Evolutionary conservation across 2,888 invertebrate species (phyloP).

Genomic region (Flabesymbios commensalis): DNA sequence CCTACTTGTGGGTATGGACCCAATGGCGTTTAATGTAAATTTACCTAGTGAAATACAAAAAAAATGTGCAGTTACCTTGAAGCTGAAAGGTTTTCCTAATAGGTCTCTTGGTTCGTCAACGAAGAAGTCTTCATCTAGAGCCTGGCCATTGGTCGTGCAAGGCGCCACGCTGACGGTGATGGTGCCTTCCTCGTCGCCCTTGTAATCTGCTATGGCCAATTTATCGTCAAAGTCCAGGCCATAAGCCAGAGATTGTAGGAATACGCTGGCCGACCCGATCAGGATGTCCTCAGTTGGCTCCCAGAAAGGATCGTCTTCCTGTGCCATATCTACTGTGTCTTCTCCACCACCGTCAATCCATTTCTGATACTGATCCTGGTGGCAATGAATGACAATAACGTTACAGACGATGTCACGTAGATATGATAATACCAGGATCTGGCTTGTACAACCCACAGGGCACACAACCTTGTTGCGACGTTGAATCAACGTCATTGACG

Average conservation of each 20-base stretch:
- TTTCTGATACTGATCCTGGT: constrained; percentile 59
- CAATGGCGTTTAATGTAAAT: background rate
- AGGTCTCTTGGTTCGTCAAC: constrained; percentile 58
- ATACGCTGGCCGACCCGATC: constrained; percentile 58
- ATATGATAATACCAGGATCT: too few species aligned
- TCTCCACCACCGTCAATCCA: constrained; percentile 59
- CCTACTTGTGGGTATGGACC: background rate
- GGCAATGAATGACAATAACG: too few species aligned
- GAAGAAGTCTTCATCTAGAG: constrained; percentile 56
- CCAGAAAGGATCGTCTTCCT: constrained; percentile 61
- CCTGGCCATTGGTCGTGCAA: constrained; percentile 52
- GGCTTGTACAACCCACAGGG: too few species aligned
- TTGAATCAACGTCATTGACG: too few species aligned
- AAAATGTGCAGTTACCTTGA: constrained; percentile 51
- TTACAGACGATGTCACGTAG: too few species aligned
- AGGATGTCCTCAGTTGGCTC: constrained; percentile 60
- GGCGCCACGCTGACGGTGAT: constrained; percentile 55
- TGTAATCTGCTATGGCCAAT: constrained; percentile 58
- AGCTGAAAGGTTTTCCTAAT: constrained; percentile 54
- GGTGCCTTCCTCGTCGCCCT: constrained; percentile 59
- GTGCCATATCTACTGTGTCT: constrained; percentile 47
- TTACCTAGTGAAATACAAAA: background rate
- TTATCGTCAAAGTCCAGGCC: constrained; percentile 60
- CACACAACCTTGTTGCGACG: too few species aligned
- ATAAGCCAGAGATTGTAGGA: constrained; percentile 59